These are phyloP conservation scores for Fragum sueziense DNA, from an alignment of 2,888 invertebrate species.

Conservation along the genomic window DNA sequence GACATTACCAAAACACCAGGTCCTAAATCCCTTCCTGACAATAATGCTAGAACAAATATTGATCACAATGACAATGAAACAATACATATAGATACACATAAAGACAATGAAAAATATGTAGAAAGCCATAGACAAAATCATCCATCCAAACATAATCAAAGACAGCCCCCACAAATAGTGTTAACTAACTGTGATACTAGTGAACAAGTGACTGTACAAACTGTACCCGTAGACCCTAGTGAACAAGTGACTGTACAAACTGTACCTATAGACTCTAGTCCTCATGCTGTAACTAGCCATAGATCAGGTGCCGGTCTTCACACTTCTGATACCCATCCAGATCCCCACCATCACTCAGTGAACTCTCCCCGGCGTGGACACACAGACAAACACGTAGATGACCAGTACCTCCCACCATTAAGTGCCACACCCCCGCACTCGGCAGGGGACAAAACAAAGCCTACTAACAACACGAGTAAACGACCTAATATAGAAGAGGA, in stretches of 20 bases:
- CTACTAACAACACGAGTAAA: constrained; percentile 62
- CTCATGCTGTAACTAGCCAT: constrained; percentile 23
- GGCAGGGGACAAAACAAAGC: constrained; percentile 46
- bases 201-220: background rate
- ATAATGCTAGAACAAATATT: background rate
- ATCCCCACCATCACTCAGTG: constrained; percentile 56
- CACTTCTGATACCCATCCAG: constrained; percentile 54
- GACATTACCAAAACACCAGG: constrained; percentile 7
- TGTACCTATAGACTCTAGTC: background rate
- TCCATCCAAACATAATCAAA: background rate
- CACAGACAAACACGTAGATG: constrained; percentile 41
- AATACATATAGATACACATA: background rate
- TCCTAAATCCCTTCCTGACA: constrained; percentile 11
- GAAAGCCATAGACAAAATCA: background rate
- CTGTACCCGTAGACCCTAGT: background rate
- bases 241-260: background rate
- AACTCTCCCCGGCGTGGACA: constrained; percentile 51
- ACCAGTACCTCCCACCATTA: constrained; percentile 56
- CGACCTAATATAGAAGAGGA: constrained; percentile 67
- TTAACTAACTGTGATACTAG: background rate
- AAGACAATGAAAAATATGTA: background rate
- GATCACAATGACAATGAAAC: background rate
- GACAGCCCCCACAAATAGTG: constrained; percentile 6
- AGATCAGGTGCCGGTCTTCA: constrained; percentile 41
- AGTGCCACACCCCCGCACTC: constrained; percentile 69